Percentiles rank a stretch among this genome's conserved stretches.
Conservation (phyloP, 2,888 invertebrate species). For the Dolichopus griseipennis region DNA sequence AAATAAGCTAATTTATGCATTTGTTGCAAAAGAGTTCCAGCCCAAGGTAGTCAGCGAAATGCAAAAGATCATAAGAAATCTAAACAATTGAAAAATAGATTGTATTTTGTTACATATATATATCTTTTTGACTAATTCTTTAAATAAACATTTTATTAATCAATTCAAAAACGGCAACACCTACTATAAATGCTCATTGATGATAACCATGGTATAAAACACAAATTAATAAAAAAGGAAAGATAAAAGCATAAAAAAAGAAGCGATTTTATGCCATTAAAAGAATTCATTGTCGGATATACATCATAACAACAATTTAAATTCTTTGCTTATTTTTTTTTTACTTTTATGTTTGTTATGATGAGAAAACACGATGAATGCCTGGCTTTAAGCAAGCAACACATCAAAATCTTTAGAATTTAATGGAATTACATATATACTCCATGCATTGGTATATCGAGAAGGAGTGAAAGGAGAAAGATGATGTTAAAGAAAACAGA, state of each 20-base stretch:
- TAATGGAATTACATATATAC: neutral
- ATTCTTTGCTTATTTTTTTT: neutral
- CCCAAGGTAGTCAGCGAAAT: too few species aligned
- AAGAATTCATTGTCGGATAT: neutral
- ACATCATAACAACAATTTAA: slow-evolving; percentile 1
- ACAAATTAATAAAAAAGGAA: neutral
- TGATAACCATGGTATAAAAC: neutral
- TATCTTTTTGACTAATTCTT: too few species aligned
- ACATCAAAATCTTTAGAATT: neutral
- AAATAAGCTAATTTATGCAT: too few species aligned
- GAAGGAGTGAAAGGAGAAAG: too few species aligned
- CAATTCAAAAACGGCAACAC: too few species aligned
- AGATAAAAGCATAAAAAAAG: neutral
- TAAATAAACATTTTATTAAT: too few species aligned
- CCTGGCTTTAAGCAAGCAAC: neutral
- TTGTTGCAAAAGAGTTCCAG: too few species aligned
- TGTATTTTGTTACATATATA: too few species aligned
- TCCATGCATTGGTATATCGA: too few species aligned
- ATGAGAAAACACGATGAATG: neutral
- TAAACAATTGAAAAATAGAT: too few species aligned
- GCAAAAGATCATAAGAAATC: too few species aligned
- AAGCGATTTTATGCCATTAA: neutral
- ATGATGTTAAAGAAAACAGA: too few species aligned
- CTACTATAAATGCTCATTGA: neutral
- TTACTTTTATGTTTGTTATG: neutral